Evolutionary conservation across 2,113 vertebrate species (phyloP).

Genomic region (Genyomyrus donnyi): DNA sequence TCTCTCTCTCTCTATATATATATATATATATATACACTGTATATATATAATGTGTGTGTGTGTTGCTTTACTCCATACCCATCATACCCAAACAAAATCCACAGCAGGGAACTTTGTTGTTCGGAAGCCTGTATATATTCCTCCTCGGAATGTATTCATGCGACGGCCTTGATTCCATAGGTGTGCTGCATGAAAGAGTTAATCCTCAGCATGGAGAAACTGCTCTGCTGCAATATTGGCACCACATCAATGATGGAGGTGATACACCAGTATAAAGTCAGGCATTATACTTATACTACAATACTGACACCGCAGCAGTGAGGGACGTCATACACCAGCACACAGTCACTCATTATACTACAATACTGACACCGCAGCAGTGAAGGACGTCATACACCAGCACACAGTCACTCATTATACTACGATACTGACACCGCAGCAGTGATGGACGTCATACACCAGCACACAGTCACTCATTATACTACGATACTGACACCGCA

Average conservation of each 20-base stretch:
- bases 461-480: no score
- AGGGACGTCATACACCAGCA: background rate
- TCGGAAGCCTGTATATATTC: background rate
- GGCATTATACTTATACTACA: background rate
- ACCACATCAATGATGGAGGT: no score
- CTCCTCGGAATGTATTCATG: background rate
- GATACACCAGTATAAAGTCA: no score
- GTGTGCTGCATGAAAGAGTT: background rate
- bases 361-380: background rate
- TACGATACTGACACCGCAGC: no score
- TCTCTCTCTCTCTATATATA: background rate
- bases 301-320: background rate
- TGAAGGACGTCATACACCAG: background rate
- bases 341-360: background rate
- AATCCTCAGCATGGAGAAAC: background rate
- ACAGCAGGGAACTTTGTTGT: background rate
- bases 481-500: no score
- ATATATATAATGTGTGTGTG: background rate
- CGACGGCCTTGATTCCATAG: background rate
- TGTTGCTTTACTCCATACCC: background rate
- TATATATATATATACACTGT: constrained; percentile 10
- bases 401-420: background rate
- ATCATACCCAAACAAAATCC: background rate
- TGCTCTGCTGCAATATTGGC: background rate
- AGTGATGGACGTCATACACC: no score